These are phyloP conservation scores for Pelodytes ibericus DNA, from an alignment of 2,797 vertebrate genomes.

Conservation along the genomic window DNA sequence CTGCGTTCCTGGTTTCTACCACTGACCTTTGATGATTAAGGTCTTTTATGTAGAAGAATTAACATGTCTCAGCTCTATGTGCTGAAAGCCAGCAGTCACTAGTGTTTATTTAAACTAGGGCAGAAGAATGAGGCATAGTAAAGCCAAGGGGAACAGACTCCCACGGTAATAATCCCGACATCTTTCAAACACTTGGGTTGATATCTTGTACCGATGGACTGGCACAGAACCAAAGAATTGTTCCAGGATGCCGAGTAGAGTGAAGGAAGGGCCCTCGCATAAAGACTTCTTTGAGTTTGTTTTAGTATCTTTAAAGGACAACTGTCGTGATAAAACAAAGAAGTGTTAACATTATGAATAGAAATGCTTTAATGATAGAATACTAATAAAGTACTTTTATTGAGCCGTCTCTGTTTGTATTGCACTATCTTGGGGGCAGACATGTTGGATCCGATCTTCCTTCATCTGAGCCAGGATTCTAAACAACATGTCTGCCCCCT, in stretches of 20 bases:
- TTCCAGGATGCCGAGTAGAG: background rate
- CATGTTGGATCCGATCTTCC: too few species aligned
- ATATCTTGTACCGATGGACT: background rate
- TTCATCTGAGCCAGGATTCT: too few species aligned
- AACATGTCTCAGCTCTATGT: background rate
- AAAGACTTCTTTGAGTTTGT: background rate
- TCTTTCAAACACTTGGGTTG: background rate
- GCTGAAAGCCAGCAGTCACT: slow-evolving; percentile 8
- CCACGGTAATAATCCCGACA: slow-evolving; percentile 7
- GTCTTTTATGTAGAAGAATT: slow-evolving; percentile 3
- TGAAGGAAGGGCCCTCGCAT: background rate
- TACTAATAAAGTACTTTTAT: too few species aligned
- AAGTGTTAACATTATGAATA: too few species aligned
- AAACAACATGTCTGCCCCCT: too few species aligned
- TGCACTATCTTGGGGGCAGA: too few species aligned
- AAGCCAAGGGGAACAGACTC: slow-evolving; percentile 6
- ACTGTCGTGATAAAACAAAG: too few species aligned
- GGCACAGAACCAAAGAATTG: slow-evolving; percentile 10
- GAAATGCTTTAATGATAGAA: too few species aligned
- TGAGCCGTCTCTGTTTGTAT: too few species aligned
- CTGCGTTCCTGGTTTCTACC: background rate
- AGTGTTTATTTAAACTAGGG: background rate
- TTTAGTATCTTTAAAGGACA: too few species aligned
- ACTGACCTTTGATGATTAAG: slow-evolving; percentile 20
- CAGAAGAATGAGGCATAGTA: background rate